Conservation (phyloP, 2,797 vertebrate genomes). For the Cichlasoma orientale region DNA sequence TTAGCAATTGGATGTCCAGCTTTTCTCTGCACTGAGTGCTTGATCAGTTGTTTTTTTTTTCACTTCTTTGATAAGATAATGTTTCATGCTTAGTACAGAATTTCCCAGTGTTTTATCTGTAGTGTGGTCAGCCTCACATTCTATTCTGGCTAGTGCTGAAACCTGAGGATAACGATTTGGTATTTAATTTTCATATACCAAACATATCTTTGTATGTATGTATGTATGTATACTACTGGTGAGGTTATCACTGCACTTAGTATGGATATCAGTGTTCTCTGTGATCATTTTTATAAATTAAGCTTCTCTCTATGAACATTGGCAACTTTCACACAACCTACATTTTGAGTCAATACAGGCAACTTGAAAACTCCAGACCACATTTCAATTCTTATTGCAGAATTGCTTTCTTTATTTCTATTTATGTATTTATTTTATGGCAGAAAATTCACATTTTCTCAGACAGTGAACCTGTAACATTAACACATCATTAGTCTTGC, state of each 20-base stretch:
- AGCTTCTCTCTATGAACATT: background rate
- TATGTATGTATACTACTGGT: background rate
- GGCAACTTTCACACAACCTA: background rate
- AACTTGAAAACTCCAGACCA: background rate
- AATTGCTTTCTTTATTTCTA: background rate
- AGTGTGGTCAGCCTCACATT: background rate
- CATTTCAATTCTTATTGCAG: background rate
- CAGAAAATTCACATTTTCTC: background rate
- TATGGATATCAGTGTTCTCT: background rate
- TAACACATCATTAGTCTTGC: background rate
- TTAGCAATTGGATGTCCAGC: background rate
- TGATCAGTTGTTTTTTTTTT: background rate
- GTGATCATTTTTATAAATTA: background rate
- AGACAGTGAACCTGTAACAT: background rate
- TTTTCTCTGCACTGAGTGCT: background rate
- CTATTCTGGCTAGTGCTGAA: background rate
- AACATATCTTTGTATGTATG: background rate
- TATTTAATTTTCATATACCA: background rate
- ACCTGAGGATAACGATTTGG: background rate
- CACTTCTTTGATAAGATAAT: background rate
- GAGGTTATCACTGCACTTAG: background rate
- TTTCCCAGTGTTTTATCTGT: background rate
- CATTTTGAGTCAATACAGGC: background rate
- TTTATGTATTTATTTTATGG: background rate
- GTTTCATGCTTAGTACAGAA: background rate